phyloP scores from a whole-genome alignment of 2,888 invertebrate genomes.

The Eupithecia subumbrata region DNA sequence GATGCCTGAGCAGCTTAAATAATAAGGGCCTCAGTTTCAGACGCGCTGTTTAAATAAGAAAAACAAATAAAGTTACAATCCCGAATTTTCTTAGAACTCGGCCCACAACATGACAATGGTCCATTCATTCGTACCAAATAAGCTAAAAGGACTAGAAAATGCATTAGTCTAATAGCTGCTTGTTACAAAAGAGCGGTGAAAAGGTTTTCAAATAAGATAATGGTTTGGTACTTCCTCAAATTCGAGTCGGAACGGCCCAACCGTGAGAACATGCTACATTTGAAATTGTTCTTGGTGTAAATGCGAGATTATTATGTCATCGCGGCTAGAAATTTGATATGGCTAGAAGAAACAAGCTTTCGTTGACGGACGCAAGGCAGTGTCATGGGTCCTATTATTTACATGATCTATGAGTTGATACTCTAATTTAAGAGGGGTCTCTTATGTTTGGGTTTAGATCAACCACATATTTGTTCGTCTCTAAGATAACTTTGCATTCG shows the following conservation, averaged over 20 bases:
- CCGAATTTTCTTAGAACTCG: not conserved
- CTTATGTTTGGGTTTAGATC: not conserved
- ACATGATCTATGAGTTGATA: not conserved
- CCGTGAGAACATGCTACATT: conserved; percentile 69
- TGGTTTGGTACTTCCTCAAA: conserved; percentile 76
- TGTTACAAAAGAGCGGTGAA: conserved; percentile 59
- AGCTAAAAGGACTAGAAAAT: conserved; percentile 67
- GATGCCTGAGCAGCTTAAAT: no score
- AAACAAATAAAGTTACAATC: not conserved
- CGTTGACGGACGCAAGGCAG: not conserved
- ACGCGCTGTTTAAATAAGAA: not conserved
- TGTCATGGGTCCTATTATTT: not conserved
- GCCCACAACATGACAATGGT: conserved; percentile 45
- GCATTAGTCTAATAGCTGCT: conserved; percentile 75
- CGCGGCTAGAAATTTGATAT: conserved; percentile 34
- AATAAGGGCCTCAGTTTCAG: not conserved
- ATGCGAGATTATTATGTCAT: conserved; percentile 46
- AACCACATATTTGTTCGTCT: not conserved
- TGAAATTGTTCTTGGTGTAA: conserved; percentile 46
- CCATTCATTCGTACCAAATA: conserved; percentile 67
- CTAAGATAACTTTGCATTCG: not conserved
- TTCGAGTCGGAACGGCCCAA: conserved; percentile 73
- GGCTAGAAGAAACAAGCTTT: conserved; percentile 8
- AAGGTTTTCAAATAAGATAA: conserved; percentile 69
- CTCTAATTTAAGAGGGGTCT: not conserved